phyloP scores from a whole-genome alignment of 2,888 invertebrate species.

The Congeria kusceri region DNA sequence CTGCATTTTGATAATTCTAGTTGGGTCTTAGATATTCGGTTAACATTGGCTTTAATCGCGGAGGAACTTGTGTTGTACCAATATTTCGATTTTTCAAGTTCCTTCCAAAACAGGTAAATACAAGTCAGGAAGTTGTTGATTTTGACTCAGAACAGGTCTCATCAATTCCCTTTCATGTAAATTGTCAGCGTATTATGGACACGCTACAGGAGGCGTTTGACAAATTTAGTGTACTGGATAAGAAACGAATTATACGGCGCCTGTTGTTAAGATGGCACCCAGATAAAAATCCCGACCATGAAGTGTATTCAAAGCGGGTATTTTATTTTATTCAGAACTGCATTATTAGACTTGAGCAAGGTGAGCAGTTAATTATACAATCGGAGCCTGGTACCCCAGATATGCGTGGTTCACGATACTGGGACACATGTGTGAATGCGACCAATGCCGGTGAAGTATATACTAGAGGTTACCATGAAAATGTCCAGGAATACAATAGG shows the following conservation, averaged over 20 bases:
- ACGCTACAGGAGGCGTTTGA: slow-evolving; percentile 40
- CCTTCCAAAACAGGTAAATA: slow-evolving; percentile 7
- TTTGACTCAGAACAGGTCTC: slow-evolving; percentile 32
- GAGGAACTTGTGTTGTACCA: slow-evolving; percentile 11
- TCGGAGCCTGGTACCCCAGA: slow-evolving; percentile 12
- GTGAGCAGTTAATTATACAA: slow-evolving; percentile 2
- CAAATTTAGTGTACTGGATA: slow-evolving; percentile 26
- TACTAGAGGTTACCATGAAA: slow-evolving; percentile 26
- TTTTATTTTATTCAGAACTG: slow-evolving; percentile 57
- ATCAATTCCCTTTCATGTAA: slow-evolving; percentile 45
- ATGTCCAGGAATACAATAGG: slow-evolving; percentile 27
- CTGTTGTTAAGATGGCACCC: slow-evolving; percentile 64
- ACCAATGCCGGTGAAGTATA: slow-evolving; percentile 10
- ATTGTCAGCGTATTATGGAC: slow-evolving; percentile 31
- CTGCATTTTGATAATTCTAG: neutral
- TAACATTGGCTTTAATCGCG: slow-evolving; percentile 8
- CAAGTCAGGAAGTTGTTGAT: slow-evolving; percentile 1
- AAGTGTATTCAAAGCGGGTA: slow-evolving; percentile 46
- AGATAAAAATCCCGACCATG: slow-evolving; percentile 58
- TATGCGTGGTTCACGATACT: slow-evolving; percentile 28
- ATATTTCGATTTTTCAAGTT: slow-evolving; percentile 34
- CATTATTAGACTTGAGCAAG: slow-evolving; percentile 48
- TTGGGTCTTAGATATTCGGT: slow-evolving; percentile 8
- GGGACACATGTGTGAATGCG: slow-evolving; percentile 9
- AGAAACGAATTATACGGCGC: slow-evolving; percentile 47